Conservation (phyloP, 2,888 invertebrate species). For the Liodrosophila aerea region DNA sequence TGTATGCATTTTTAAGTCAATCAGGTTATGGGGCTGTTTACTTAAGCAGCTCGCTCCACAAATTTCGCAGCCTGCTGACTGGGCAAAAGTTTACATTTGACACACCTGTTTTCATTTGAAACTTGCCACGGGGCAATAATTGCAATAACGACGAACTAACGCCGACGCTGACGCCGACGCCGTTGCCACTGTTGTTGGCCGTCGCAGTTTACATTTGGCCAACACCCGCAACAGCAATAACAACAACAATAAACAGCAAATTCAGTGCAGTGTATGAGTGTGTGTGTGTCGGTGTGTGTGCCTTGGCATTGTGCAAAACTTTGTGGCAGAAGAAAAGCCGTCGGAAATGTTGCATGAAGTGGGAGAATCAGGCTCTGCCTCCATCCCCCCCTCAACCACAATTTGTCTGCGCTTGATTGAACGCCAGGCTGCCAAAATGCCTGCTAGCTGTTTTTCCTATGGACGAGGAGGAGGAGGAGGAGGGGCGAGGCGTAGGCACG, state of each 20-base stretch:
- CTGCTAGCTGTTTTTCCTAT: slow-evolving; percentile 43
- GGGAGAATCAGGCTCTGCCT: slow-evolving; percentile 1
- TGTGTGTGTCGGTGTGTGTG: slow-evolving; percentile 12
- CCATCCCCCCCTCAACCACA: neutral
- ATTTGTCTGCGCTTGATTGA: slow-evolving; percentile 60
- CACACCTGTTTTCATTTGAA: slow-evolving; percentile 77
- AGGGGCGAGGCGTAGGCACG: neutral
- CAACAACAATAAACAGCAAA: slow-evolving; percentile 34
- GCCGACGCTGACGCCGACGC: too few species aligned
- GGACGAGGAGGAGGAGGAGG: neutral
- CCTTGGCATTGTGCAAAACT: slow-evolving; percentile 50
- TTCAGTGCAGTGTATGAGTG: slow-evolving; percentile 34
- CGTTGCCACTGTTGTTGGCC: slow-evolving; percentile 25
- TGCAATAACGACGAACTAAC: slow-evolving; percentile 65
- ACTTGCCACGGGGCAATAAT: slow-evolving; percentile 68
- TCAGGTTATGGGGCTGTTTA: slow-evolving; percentile 63
- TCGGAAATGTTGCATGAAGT: slow-evolving; percentile 43
- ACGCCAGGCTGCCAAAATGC: slow-evolving; percentile 48
- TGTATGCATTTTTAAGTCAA: slow-evolving; percentile 71
- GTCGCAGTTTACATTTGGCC: slow-evolving; percentile 52
- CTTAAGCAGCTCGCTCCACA: slow-evolving; percentile 38
- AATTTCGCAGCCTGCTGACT: slow-evolving; percentile 1
- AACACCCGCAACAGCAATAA: slow-evolving; percentile 57
- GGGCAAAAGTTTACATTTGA: slow-evolving; percentile 67
- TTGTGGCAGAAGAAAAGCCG: slow-evolving; percentile 47